Evolutionary conservation across 1,140 invertebrate genomes (phyloP).

Genomic region (Cyclargus thomasi): DNA sequence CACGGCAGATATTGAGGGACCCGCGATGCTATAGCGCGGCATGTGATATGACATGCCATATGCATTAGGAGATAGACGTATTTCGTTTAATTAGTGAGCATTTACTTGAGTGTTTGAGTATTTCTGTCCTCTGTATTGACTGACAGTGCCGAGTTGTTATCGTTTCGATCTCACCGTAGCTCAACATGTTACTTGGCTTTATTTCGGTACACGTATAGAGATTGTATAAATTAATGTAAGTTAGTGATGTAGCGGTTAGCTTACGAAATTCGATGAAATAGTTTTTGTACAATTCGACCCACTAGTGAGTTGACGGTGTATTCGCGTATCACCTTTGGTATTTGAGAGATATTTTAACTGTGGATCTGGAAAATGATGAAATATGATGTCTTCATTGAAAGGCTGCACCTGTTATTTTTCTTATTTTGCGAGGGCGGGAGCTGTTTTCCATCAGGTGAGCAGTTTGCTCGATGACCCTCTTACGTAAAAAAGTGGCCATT

Average conservation of each 20-base stretch:
- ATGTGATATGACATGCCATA: constrained; percentile 22
- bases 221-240: constrained; percentile 61
- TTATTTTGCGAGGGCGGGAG: no score
- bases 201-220: constrained; percentile 24
- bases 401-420: no score
- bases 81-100: constrained; percentile 20
- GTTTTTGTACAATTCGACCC: constrained; percentile 69
- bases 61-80: constrained; percentile 17
- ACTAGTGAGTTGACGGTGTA: constrained; percentile 52
- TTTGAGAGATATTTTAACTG: constrained; percentile 23
- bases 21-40: constrained; percentile 7
- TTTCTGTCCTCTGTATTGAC: not conserved
- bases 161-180: constrained; percentile 30
- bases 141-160: not conserved
- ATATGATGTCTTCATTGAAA: not conserved
- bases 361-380: constrained; percentile 27
- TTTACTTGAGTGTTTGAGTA: not conserved
- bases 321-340: constrained; percentile 35
- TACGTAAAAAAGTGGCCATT: not conserved
- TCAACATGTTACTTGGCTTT: not conserved
- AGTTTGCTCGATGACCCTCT: no score
- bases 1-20: not conserved
- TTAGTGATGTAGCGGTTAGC: constrained; percentile 56
- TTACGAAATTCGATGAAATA: constrained; percentile 54
- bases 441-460: no score